Conservation (phyloP, 2,113 vertebrate genomes). For the Pluvianellus socialis region DNA sequence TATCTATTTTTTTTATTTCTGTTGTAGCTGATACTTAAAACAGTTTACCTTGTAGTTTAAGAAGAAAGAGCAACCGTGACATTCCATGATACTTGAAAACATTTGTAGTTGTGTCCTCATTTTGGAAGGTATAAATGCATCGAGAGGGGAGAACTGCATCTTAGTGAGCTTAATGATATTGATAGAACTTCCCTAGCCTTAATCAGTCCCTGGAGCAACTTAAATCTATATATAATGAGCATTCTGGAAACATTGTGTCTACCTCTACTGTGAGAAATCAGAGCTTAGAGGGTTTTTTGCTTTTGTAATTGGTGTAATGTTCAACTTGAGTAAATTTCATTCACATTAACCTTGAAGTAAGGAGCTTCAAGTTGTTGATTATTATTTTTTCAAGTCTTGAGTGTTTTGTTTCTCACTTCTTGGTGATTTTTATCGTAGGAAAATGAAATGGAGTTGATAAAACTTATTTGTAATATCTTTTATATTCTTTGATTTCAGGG, state of each 20-base stretch:
- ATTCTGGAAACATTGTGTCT: slow-evolving; percentile 6
- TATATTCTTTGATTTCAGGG: background rate
- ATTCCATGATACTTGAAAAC: background rate
- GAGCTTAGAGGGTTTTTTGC: background rate
- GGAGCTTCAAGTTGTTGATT: background rate
- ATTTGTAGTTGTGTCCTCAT: background rate
- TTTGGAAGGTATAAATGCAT: background rate
- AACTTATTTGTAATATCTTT: background rate
- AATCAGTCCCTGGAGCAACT: slow-evolving; percentile 41
- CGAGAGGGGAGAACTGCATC: background rate
- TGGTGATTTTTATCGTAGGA: background rate
- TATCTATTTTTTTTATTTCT: background rate
- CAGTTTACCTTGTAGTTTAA: background rate
- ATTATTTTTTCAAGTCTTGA: slow-evolving; percentile 16
- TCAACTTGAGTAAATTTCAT: slow-evolving; percentile 36
- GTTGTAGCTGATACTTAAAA: background rate
- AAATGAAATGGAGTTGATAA: background rate
- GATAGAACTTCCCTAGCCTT: slow-evolving; percentile 18
- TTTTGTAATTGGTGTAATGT: slow-evolving; percentile 23
- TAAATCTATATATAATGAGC: slow-evolving; percentile 58
- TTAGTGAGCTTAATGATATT: slow-evolving; percentile 34
- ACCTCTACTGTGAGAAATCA: slow-evolving; percentile 9
- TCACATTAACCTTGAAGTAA: slow-evolving; percentile 53
- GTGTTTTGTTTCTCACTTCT: background rate
- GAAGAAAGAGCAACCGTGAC: background rate